Conservation (phyloP, 2,113 vertebrate species). For the Leucopternis melanops region DNA sequence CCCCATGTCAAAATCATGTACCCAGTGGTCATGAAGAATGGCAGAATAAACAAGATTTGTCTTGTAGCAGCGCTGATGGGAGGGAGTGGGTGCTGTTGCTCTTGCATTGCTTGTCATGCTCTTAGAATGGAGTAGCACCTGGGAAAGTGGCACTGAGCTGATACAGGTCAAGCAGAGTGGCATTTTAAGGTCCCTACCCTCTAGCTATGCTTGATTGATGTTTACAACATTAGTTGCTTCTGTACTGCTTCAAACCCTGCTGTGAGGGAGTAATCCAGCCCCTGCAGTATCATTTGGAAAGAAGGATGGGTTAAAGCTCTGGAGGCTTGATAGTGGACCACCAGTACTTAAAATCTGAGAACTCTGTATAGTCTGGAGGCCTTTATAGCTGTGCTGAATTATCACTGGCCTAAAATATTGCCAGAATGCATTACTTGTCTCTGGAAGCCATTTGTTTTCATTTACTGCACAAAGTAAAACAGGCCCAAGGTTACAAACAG, state of each 20-base stretch:
- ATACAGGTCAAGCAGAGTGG: background rate
- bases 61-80: background rate
- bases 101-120: accelerated
- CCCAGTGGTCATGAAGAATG: background rate
- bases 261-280: background rate
- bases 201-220: background rate
- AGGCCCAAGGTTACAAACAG: background rate
- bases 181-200: background rate
- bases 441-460: background rate
- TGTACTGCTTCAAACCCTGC: background rate
- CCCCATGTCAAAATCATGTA: background rate
- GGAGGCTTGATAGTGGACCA: background rate
- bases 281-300: background rate
- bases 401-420: background rate
- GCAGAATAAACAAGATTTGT: background rate
- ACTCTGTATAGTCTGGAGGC: background rate
- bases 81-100: background rate
- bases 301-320: background rate
- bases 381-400: background rate
- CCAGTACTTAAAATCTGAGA: background rate
- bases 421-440: background rate
- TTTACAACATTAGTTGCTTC: background rate
- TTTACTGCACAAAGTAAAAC: background rate
- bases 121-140: background rate
- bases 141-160: background rate